Base-by-base conservation (phyloP, 2,888 invertebrate genomes). In the Mayetiola destructor region DNA sequence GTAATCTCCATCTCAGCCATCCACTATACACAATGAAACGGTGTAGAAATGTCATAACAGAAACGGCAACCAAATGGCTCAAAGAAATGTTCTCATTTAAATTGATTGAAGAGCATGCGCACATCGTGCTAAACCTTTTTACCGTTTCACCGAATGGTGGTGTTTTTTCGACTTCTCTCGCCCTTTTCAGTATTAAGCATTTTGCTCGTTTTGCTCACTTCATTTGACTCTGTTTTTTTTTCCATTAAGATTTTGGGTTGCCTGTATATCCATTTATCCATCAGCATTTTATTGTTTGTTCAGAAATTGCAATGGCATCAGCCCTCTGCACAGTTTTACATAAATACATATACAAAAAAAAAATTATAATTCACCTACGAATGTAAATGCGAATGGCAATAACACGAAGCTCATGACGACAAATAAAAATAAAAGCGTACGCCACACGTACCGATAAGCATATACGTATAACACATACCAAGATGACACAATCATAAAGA, bases 291-390 rank as follows among this genome's bases (percentile, higher is more conserved):
- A 4, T 48, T n/a, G 23, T 48, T 48, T 48, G 9, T 27, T 48
- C 27, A 27, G 23, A 27, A 16, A 27, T 48, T 48, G 48, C 48
- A 48, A 27, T 48, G 48, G 27, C 48, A 23, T n/a, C n/a, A n/a
- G n/a, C n/a, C n/a, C n/a, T n/a, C n/a, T n/a, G n/a, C 48, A 23
- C 42, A 48, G 48, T 48, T 48, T 48, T 48, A 48, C 48, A 48
- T 48, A 48, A 48, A 48, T 48, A 48, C 48, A 48, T 48, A 48
- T n/a, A n/a, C n/a, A n/a, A n/a, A n/a, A n/a, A n/a, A n/a, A 48
- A 48, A 48, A 48, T 48, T n/a, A n/a, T n/a, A n/a, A n/a, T 48
- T 48, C 48, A 48, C 48, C 48, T 48, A 48, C 42, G 42, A 12
- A 42, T 27, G 48, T 27, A 27, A 48, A 48, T 27, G 16, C 48